phyloP scores from a whole-genome alignment of 2,888 invertebrate genomes.

The Eupithecia exiguata region DNA sequence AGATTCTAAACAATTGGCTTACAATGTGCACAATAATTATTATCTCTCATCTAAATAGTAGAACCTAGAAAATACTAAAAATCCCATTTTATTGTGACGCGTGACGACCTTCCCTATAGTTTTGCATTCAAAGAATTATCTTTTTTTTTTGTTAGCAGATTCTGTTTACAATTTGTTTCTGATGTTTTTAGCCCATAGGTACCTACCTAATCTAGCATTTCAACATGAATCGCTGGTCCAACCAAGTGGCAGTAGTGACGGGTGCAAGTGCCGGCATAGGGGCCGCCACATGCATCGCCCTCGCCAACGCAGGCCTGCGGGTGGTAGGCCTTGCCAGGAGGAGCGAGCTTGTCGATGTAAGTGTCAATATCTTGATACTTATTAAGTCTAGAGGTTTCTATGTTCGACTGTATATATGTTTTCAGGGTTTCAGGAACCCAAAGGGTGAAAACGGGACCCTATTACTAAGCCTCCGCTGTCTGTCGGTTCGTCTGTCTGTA shows the following conservation, averaged over 20 bases:
- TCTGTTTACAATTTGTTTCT: not conserved
- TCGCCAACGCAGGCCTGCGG: constrained; percentile 63
- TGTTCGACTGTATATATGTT: too few relatives aligned
- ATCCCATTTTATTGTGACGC: too few relatives aligned
- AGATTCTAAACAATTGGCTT: too few relatives aligned
- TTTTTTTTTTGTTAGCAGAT: not conserved
- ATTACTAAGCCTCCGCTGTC: too few relatives aligned
- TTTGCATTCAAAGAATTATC: not conserved
- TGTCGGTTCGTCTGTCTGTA: too few relatives aligned
- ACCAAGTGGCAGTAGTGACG: constrained; percentile 72
- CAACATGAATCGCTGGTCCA: constrained; percentile 67
- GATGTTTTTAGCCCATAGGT: not conserved
- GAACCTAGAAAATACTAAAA: too few relatives aligned
- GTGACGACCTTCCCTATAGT: too few relatives aligned
- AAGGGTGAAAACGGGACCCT: too few relatives aligned
- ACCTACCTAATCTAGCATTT: not conserved
- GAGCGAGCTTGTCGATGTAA: constrained; percentile 52
- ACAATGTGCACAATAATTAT: too few relatives aligned
- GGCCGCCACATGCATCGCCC: constrained; percentile 59
- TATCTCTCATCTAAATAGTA: too few relatives aligned
- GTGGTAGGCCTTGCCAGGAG: constrained; percentile 61
- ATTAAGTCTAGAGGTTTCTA: too few relatives aligned
- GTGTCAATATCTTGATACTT: constrained; percentile 22
- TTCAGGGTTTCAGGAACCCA: too few relatives aligned
- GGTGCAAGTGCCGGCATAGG: constrained; percentile 78